Evolutionary conservation across 37 sponge, comb jelly and placozoan species (phyloP).

Genomic region (Mnemiopsis leidyi): DNA sequence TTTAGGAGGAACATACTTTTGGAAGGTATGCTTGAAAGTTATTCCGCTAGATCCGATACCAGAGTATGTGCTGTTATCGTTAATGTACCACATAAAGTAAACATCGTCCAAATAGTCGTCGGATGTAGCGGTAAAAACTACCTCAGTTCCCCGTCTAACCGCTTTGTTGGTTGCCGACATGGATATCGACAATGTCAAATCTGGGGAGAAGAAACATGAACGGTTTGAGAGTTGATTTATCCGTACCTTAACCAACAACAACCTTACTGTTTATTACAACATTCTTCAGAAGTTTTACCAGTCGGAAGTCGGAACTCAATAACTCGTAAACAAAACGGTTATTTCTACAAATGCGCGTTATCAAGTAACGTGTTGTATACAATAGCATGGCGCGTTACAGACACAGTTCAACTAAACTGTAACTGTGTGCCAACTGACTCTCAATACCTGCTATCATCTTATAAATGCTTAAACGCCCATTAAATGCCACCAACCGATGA

Average conservation of each 20-base stretch:
- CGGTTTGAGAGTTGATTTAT: too few relatives aligned
- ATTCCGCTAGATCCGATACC: background rate
- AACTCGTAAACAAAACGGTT: background rate
- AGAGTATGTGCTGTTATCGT: background rate
- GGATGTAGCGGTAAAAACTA: background rate
- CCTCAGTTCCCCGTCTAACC: background rate
- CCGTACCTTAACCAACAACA: too few relatives aligned
- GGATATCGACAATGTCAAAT: background rate
- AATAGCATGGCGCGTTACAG: background rate
- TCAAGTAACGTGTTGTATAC: background rate
- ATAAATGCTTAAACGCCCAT: background rate
- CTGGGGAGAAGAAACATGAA: too few relatives aligned
- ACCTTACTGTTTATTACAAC: too few relatives aligned
- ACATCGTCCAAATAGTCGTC: constrained; percentile 17
- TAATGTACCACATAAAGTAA: constrained; percentile 25
- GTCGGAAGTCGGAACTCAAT: background rate
- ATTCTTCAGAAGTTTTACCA: too few relatives aligned
- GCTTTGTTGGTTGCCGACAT: background rate
- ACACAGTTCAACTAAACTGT: background rate
- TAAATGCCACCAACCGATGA: background rate
- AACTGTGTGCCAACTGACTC: too few relatives aligned
- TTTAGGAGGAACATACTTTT: constrained; percentile 38
- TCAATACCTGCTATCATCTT: too few relatives aligned
- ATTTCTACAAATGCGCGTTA: background rate
- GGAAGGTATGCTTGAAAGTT: background rate